Base-by-base conservation (phyloP, 2,888 invertebrate genomes). In the Orthosia cruda region DNA sequence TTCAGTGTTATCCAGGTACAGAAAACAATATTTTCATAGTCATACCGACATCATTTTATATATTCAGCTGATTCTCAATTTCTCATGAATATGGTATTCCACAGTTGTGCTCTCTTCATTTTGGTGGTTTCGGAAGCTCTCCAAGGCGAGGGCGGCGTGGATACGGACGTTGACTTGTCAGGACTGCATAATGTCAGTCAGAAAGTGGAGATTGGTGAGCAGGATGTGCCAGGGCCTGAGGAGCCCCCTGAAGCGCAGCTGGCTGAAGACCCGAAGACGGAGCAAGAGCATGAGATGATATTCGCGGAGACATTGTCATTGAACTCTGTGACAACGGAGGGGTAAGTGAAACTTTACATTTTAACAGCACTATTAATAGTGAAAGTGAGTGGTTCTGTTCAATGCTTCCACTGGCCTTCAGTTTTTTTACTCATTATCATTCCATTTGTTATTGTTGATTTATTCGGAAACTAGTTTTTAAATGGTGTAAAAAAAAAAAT, bases 1-100 rank as follows among this genome's bases (percentile, higher is more conserved):
- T 91, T 97, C 97, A 90, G 94, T 97, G 89, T 91, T 97, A 73
- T 97, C 97, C 83, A 97, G 97, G 97, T 97, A 92, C 85, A 90
- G 92, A 80, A 74, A 71, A 54, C 2, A 9, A 5, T 49, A 59
- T 58, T 80, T 54, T 58, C 20, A 18, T 49, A n/a, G 26, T 54
- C 52, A 26, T 49, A 66, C n/a, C 62, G 20, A 23, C 5, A 52
- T 71, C n/a, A 23, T 68, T 55, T 55, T 49, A 9, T 68, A 40
- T 40, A 26, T 7, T 16, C 26, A 3, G 26, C 59, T 63, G 68
- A 63, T 81, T 72, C 61, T 73, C 23, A 86, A 66, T 61, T 81
- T 72, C 61, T 73, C 23, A 86, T 64, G 12, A 71, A 7, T 71
- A 66, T 80, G 73, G 68, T 81, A 77, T 85, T 90, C 89, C 92